Conservation (phyloP, 2,888 invertebrate genomes). For the Euphydryas editha region DNA sequence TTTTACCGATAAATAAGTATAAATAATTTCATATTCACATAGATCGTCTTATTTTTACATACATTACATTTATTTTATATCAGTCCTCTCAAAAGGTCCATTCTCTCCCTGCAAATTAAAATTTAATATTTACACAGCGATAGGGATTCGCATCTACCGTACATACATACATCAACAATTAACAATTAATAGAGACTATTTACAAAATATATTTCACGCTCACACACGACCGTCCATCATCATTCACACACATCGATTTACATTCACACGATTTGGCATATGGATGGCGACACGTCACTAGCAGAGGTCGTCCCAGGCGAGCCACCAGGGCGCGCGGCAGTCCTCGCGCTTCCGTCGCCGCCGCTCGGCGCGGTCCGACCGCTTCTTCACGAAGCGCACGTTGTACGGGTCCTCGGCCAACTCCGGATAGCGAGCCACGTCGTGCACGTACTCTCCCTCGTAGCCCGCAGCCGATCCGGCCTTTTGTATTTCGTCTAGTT, state of each 20-base stretch:
- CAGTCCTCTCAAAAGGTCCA: constrained; percentile 84
- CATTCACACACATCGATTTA: constrained; percentile 63
- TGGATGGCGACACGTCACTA: constrained; percentile 79
- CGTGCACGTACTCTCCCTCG: constrained; percentile 96
- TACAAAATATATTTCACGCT: constrained; percentile 76
- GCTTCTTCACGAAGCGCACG: constrained; percentile 93
- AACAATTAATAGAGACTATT: constrained; percentile 84
- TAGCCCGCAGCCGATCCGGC: constrained; percentile 92
- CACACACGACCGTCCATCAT: constrained; percentile 63
- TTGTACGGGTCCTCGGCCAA: constrained; percentile 98
- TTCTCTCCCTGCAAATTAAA: constrained; percentile 84
- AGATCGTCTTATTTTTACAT: constrained; percentile 83
- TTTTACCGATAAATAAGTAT: constrained; percentile 84
- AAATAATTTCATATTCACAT: constrained; percentile 84
- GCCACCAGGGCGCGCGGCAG: constrained; percentile 78
- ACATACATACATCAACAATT: constrained; percentile 84
- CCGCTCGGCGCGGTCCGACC: constrained; percentile 87
- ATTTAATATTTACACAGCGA: constrained; percentile 82
- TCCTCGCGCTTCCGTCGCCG: constrained; percentile 88
- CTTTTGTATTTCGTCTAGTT: constrained; percentile 94
- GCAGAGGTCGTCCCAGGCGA: constrained; percentile 74
- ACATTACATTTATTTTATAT: constrained; percentile 84
- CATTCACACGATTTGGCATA: constrained; percentile 81
- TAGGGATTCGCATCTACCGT: constrained; percentile 83
- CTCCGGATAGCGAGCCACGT: constrained; percentile 94